Base-by-base conservation (phyloP, 2,888 invertebrate genomes). In the Chaetogeoica ovagalla region DNA sequence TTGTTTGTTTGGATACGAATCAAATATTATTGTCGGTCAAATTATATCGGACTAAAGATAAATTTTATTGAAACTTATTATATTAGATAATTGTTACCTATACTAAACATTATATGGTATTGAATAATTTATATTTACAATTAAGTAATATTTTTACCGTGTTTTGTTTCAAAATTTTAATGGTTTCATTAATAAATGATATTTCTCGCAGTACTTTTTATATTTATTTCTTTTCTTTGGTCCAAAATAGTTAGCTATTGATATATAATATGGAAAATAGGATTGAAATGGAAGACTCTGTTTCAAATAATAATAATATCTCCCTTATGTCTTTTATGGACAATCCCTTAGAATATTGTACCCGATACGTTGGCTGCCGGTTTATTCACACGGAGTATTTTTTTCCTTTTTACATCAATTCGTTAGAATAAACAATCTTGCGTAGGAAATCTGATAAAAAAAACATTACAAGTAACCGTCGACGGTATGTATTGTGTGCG, bases 371-470 rank as follows among this genome's bases (percentile, higher is more conserved):
- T 43, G 5, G 30, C 30, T 30, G 30, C 2, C 13, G 23, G 48
- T 72, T 11, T 60, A 60, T 60, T 52, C 1, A n/a, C 52, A 63
- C 9, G 0, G 17, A 73, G 21, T 63, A 9, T 37, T 73, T 73
- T 30, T 52, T 62, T 43, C n/a, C n/a, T 73, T 73, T n/a, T 37
- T 63, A 73, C 63, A 37, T 37, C 52, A 37, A 73, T 73, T 73
- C 17, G 21, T 63, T 55, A 17, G 5, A 73, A 63, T 21, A 73
- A 55, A 73, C 17, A 63, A 73, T 63, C 9, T 73, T 15, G 30
- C n/a, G 13, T 30, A 1, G 21, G 6, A 71, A 60, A 73, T 52
- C 62, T 62, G 73, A 73, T 73, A 73, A 73, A 73, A 73, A 73
- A 30, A 63, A 52, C 15, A 73, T 52, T 19, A 52, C 15, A 30